Conservation (phyloP, 2,888 invertebrate genomes). For the Meiosimyza platycephala region DNA sequence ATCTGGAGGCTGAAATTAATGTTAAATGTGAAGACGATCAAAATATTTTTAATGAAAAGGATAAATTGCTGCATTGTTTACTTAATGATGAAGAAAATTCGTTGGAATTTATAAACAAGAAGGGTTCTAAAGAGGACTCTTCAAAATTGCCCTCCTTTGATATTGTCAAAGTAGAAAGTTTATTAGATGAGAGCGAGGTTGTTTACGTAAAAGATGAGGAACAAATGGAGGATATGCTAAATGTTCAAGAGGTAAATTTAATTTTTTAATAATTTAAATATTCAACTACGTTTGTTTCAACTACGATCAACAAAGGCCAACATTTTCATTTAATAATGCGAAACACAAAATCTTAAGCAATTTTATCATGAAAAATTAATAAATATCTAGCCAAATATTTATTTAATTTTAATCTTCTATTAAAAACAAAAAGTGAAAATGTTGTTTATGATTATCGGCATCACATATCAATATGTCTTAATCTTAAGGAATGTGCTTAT, state of each 20-base stretch:
- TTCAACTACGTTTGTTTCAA: too few relatives aligned
- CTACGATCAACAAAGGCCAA: too few relatives aligned
- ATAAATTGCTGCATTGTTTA: slow-evolving; percentile 56
- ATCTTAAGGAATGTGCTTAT: too few relatives aligned
- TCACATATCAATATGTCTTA: too few relatives aligned
- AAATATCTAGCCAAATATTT: too few relatives aligned
- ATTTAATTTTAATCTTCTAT: too few relatives aligned
- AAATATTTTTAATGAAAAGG: slow-evolving; percentile 58
- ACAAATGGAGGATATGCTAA: slow-evolving; percentile 52
- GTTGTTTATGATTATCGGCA: too few relatives aligned
- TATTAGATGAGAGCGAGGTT: slow-evolving; percentile 56
- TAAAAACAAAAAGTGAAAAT: too few relatives aligned
- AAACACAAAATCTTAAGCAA: too few relatives aligned
- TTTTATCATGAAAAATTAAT: too few relatives aligned
- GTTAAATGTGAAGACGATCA: slow-evolving; percentile 54
- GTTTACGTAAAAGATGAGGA: slow-evolving; percentile 52
- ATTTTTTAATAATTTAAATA: not conserved
- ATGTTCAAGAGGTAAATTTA: slow-evolving; percentile 47
- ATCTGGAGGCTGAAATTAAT: slow-evolving; percentile 26
- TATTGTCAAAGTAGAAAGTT: slow-evolving; percentile 52
- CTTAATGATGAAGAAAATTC: slow-evolving; percentile 51
- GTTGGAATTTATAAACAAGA: not conserved
- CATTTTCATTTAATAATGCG: too few relatives aligned
- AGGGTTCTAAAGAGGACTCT: slow-evolving; percentile 27
- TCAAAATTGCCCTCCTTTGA: slow-evolving; percentile 23